Base-by-base conservation (phyloP, 2,113 vertebrate genomes). In the Typhlomys cinereus region DNA sequence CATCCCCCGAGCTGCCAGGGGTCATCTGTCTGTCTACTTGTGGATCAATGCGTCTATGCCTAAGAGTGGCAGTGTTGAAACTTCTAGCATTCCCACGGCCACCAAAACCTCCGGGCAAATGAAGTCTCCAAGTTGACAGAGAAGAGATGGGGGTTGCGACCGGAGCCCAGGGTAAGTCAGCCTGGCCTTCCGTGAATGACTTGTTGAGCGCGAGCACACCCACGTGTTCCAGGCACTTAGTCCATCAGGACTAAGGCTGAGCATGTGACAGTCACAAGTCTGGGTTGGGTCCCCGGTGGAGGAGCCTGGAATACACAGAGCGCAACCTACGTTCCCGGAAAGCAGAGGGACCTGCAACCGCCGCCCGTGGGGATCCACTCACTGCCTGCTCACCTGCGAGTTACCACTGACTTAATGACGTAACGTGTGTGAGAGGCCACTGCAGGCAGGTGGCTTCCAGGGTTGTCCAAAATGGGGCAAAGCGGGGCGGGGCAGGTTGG, bases 41-140 rank as follows among this genome's bases (percentile, higher is more conserved):
- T 29, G 81, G n/a, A 67, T 23, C n/a, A n/a, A n/a, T n/a, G n/a
- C n/a, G n/a, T n/a, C n/a, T n/a, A n/a, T n/a, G n/a, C n/a, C n/a
- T n/a, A n/a, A n/a, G n/a, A 50, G 10, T 27, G 23, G n/a, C 50
- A 8, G 4, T 79, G 91, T 5, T 46, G 57, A 52, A 85, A 44
- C 54, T 31, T 31, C n/a, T 36, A 64, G 36, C 20, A 39, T 57
- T 31, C 2, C 23, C 44, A 29, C 57, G n/a, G 52, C 52, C 46
- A 79, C 57, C 34, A 70, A 89, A 84, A 74, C 74, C 44, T 50
- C 78, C 29, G 64, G 50, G 8, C 74, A 57, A n/a, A 79, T 46
- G n/a, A 75, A 67, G 17, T 70, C 88, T 86, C 48, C 34, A 74
- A 52, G n/a, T 6, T 64, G n/a, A 62, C 27, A 85, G 83, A 67